Evolutionary conservation across 2,797 vertebrate species (phyloP), one percentile per base, ranked within the genome.

Genomic region (Enteromius radiatus): DNA sequence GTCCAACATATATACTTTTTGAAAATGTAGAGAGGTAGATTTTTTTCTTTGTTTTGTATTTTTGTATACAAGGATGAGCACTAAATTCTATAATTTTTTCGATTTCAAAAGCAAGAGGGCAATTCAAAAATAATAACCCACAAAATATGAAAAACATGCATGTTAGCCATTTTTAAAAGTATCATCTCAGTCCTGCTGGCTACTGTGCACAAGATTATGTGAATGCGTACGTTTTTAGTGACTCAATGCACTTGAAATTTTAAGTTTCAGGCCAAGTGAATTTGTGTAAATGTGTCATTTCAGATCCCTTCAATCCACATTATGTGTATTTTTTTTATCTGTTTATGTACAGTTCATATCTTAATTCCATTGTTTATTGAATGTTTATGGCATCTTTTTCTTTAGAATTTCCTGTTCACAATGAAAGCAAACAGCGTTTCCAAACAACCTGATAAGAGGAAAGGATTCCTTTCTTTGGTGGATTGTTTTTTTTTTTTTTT

Each of bases 1-100:
- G 92, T 92, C 90, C 89, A 91, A 93, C 84, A 88, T 92, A 88
- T 93, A 91, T 93, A 92, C 90, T 94, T 87, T 88, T 94, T 92
- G 84, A 89, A 92, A 90, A 91, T 90, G 78, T 87, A 85, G 87
- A 86, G 85, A 83, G 84, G 78, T 84, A 88, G 81, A 77, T 61
- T 78, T 65, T 75, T 82, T 79, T 64, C 23, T 77, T 84, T 80
- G 43, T 82, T 89, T 90, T 95, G 93, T 95, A 95, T 95, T 95
- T 96, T 96, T 96, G 93, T 96, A 95, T 92, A 94, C 92, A 94
- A 78, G 90, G 88, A 95, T 90, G 92, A 91, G 84, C 85, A 90
- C 88, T 87, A 87, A 78, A 85, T 85, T 90, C 86, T 89, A 85
- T 81, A 17, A 88, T 87, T 80, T 85, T 85, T 17, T 56, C 45